Evolutionary conservation across 2,797 vertebrate genomes (phyloP).

Genomic region (Rhadinocentrus ornatus): DNA sequence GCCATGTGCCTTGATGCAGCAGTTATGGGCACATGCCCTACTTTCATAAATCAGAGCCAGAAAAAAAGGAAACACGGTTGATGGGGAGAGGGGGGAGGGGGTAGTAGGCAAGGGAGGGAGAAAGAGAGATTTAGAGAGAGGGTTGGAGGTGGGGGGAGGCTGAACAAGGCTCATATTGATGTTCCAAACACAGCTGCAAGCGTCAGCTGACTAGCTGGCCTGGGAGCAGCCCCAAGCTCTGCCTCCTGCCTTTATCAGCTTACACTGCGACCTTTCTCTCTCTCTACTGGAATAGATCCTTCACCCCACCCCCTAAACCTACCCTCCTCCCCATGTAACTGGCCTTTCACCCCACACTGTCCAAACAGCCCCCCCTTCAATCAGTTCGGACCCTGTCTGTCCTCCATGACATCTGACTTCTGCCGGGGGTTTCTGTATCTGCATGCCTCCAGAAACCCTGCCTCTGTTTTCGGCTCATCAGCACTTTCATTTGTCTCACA

Average conservation of each 20-base stretch:
- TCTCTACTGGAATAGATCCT: conserved; percentile 80
- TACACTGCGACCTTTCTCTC: conserved; percentile 87
- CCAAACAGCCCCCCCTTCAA: conserved; percentile 26
- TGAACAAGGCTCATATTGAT: conserved; percentile 86
- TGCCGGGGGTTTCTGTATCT: conserved; percentile 41
- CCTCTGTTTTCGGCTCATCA: conserved; percentile 71
- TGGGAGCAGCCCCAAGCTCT: conserved; percentile 77
- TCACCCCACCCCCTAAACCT: conserved; percentile 16
- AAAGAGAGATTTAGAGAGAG: conserved; percentile 33
- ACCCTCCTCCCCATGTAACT: conserved; percentile 29
- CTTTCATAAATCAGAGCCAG: conserved; percentile 82
- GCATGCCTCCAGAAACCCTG: conserved; percentile 62
- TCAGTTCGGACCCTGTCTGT: conserved; percentile 39
- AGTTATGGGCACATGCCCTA: conserved; percentile 87
- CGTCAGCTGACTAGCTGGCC: conserved; percentile 86
- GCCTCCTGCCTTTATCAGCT: conserved; percentile 82
- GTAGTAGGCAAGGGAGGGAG: conserved; percentile 47
- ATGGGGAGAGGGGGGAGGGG: conserved; percentile 38
- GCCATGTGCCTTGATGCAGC: conserved; percentile 83
- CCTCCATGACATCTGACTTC: conserved; percentile 67
- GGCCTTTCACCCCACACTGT: conserved; percentile 54
- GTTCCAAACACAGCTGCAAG: conserved; percentile 84
- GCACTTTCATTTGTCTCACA: conserved; percentile 75
- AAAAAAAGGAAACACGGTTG: conserved; percentile 70
- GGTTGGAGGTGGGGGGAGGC: conserved; percentile 37